Evolutionary conservation across 2,888 invertebrate species (phyloP), one percentile per base, ranked within the genome.

Genomic region (Phyllotreta cruciferae): DNA sequence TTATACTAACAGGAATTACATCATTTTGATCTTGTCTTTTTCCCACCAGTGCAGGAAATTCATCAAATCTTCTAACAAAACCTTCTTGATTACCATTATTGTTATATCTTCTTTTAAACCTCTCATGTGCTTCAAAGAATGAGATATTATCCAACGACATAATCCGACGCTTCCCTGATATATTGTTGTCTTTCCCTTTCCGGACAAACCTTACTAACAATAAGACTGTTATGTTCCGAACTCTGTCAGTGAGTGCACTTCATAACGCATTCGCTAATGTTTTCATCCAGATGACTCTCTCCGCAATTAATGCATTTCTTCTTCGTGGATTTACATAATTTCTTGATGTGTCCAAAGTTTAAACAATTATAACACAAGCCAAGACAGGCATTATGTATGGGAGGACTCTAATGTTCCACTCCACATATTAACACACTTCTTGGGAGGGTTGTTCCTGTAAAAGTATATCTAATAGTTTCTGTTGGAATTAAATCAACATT

Each of bases 381-480:
- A 57, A 10, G 6, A 57, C 57, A 1, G 57, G 57, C 49, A 57
- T 57, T 8, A 50, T 39, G 11, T 57, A 57, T 9, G 49, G 57
- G 3, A 56, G 38, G 8, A 56, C 41, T 11, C 39, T 50, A n/a
- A 49, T 57, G 49, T 49, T 49, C 57, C 1, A 50, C 39, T 3
- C 42, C 49, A 49, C 9, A 57, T n/a, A 37, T 38, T 10, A 35
- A 1, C n/a, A 49, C 9, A n/a, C n/a, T 24, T 45, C 45, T 6
- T 6, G 55, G 55, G 1, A 38, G 44, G 4, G 13, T 38, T 1
- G 57, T 50, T 8, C 41, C 57, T 3, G 57, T 44, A 38, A 50
- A 57, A 5, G 57, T 49, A 34, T 37, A 49, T 14, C 41, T 14
- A 7, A 57, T 13, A 7, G 49, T 57, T 8, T 14, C 50, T 8